Evolutionary conservation across 2,113 vertebrate species (phyloP).

Genomic region (Protobothrops mucrosquamatus): DNA sequence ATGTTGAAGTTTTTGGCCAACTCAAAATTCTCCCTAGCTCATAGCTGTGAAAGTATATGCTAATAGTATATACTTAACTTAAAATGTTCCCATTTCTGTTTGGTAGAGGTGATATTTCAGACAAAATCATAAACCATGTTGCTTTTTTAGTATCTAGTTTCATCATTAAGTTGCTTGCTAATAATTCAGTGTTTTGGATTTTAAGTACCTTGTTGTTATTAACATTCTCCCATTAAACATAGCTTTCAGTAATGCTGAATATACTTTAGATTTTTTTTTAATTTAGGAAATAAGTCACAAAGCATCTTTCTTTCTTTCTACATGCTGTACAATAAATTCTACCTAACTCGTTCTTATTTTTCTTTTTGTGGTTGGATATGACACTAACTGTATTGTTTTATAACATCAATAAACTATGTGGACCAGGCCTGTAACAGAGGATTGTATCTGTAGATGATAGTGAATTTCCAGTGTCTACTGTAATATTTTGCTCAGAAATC

Average conservation of each 20-base stretch:
- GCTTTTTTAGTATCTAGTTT: constrained; percentile 75
- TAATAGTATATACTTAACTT: constrained; percentile 76
- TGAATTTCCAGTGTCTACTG: constrained; percentile 50
- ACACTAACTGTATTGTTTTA: constrained; percentile 94
- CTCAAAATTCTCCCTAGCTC: constrained; percentile 64
- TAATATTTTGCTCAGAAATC: constrained; percentile 39
- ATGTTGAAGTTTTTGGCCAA: constrained; percentile 75
- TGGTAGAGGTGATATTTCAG: constrained; percentile 78
- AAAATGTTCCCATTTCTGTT: constrained; percentile 75
- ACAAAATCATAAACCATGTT: constrained; percentile 70
- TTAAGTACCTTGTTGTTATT: constrained; percentile 86
- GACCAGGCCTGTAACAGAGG: constrained; percentile 80
- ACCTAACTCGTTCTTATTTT: constrained; percentile 61
- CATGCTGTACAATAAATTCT: constrained; percentile 77
- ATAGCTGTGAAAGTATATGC: constrained; percentile 79
- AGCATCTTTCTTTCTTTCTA: constrained; percentile 76
- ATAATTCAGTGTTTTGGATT: constrained; percentile 78
- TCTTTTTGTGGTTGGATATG: constrained; percentile 83
- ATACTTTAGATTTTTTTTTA: constrained; percentile 77
- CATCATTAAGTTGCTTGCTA: constrained; percentile 72
- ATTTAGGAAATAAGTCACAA: constrained; percentile 74
- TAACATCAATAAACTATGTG: constrained; percentile 91
- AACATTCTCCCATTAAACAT: constrained; percentile 62
- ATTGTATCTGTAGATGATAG: constrained; percentile 61
- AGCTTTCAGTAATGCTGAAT: constrained; percentile 75